Evolutionary conservation across 1,140 invertebrate species (phyloP), one percentile per base, ranked within the genome.

Genomic region (Hylyphantes graminicola): DNA sequence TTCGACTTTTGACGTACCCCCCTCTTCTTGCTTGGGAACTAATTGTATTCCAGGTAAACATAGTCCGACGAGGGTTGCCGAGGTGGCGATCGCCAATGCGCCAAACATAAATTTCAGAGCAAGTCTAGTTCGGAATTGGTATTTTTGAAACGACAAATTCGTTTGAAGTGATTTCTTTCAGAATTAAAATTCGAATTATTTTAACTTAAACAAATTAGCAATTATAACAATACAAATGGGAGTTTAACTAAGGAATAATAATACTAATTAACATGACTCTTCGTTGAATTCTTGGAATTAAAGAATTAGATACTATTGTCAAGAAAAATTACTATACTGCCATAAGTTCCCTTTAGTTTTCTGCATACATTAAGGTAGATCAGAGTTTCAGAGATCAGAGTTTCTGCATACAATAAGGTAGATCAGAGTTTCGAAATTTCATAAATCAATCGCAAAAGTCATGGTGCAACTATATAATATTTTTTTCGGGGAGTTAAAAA

Each of bases 1-100:
- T 70, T 9, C 19, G 12, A 57, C 8, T 15, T 15, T 13, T 74
- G 13, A 53, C 50, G n/a, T 53, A 51, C 48, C 50, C 54, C 54
- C 65, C 7, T 59, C 21, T 17, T 48, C 54, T 70, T 51, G 48
- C 50, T 51, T 51, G 53, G 68, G 15, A 11, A 59, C 55, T 80
- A 80, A 80, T 80, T 70, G 77, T 70, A 59, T 70, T 54, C 65
- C 17, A 7, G 35, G 55, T 13, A 80, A 61, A 35, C 50, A 35
- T 48, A 57, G 65, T 21, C 15, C 53, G 15, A n/a, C 35, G 15
- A 70, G 64, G 10, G 59, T 35, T 10, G 54, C 59, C 53, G 6
- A 53, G 50, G 4, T 19, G n/a, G 12, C 12, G 13, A 67, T 21
- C 1, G 19, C 19, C 68, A 10, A 70, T n/a, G 15, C 9, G 50